Conservation (phyloP, 2,888 invertebrate genomes). For the Melinaea marsaeus region DNA sequence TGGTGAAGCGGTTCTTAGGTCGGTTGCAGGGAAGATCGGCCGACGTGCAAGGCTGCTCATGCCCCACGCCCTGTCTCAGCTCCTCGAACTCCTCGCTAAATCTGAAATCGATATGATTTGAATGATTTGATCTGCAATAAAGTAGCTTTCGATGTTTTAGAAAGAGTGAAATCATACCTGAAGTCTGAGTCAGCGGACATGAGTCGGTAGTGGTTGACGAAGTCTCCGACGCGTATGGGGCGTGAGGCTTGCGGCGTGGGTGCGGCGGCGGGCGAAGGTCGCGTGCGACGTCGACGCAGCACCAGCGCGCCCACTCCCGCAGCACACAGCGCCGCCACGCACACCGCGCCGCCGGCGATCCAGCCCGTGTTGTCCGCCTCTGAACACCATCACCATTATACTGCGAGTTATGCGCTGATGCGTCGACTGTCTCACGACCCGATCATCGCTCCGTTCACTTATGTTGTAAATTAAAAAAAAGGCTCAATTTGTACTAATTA, state of each 20-base stretch:
- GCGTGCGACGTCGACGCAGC: constrained; percentile 62
- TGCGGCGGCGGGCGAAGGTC: constrained; percentile 82
- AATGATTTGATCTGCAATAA: too few species aligned
- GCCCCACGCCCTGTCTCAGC: constrained; percentile 91
- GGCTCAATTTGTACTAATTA: too few species aligned
- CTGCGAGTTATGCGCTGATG: too few species aligned
- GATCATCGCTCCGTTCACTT: too few species aligned
- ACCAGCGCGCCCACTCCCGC: constrained; percentile 74
- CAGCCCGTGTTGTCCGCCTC: constrained; percentile 87
- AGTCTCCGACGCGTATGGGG: constrained; percentile 88
- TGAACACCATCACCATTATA: constrained; percentile 44
- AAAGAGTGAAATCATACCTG: constrained; percentile 57
- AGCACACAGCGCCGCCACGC: constrained; percentile 62
- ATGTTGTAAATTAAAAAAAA: too few species aligned
- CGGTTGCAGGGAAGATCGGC: constrained; percentile 97
- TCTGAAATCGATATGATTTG: constrained; percentile 43
- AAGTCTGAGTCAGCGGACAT: constrained; percentile 99
- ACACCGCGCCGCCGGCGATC: constrained; percentile 73
- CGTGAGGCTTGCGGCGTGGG: constrained; percentile 80
- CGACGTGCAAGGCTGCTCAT: constrained; percentile 93
- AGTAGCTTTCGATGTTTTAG: too few species aligned
- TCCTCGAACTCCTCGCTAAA: constrained; percentile 99
- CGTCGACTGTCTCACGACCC: too few species aligned
- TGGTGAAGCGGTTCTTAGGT: constrained; percentile 99
- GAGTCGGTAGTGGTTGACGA: constrained; percentile 93